phyloP scores from a whole-genome alignment of 2,113 vertebrate species.

The Phalacrocorax carbo region DNA sequence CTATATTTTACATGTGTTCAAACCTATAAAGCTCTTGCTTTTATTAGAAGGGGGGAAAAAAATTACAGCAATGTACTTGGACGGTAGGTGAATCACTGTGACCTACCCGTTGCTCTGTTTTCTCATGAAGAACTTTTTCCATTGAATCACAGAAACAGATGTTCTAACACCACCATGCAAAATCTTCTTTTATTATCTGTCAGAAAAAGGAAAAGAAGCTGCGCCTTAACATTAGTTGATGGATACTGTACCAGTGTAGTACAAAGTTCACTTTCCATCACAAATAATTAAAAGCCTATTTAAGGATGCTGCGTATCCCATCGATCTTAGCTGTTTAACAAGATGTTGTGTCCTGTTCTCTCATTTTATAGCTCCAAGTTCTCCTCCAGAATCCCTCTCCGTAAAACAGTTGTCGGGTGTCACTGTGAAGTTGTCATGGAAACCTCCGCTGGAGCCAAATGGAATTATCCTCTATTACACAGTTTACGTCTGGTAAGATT shows the following conservation, averaged over 20 bases:
- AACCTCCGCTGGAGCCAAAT: constrained; percentile 88
- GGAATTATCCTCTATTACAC: constrained; percentile 93
- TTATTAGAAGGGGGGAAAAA: constrained; percentile 37
- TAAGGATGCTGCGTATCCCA: neutral
- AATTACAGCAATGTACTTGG: constrained; percentile 38
- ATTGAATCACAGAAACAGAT: constrained; percentile 83
- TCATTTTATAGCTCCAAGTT: constrained; percentile 86
- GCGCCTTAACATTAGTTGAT: neutral
- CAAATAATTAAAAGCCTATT: constrained; percentile 15
- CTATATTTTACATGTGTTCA: constrained; percentile 46
- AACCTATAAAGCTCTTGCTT: constrained; percentile 57
- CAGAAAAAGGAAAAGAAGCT: constrained; percentile 69
- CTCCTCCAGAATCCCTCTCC: constrained; percentile 84
- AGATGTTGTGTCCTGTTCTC: constrained; percentile 22
- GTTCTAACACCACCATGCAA: constrained; percentile 77
- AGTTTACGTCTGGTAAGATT: constrained; percentile 91
- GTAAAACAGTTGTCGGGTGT: constrained; percentile 90
- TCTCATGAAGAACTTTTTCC: constrained; percentile 80
- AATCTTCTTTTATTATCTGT: constrained; percentile 75
- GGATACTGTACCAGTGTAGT: neutral
- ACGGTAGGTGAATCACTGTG: constrained; percentile 69
- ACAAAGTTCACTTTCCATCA: constrained; percentile 36
- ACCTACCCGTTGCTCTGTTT: constrained; percentile 65
- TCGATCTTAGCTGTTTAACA: constrained; percentile 37
- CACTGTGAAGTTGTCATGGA: constrained; percentile 91